phyloP scores from a whole-genome alignment of 2,113 vertebrate genomes.

The Forbesichthys agassizii region DNA sequence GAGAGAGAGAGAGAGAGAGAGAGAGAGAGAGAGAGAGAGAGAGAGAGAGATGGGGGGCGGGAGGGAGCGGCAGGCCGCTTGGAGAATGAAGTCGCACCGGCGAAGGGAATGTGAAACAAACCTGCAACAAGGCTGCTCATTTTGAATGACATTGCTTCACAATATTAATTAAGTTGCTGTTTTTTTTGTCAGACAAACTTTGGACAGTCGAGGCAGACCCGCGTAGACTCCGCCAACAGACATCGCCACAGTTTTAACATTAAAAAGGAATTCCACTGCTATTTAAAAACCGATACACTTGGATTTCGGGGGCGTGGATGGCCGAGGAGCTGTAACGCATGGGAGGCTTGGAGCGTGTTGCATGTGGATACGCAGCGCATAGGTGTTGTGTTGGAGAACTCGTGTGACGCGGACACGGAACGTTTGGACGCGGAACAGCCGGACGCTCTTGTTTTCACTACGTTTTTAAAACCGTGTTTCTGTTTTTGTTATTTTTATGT shows the following conservation, averaged over 20 bases:
- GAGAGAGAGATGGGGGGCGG: conserved; percentile 21
- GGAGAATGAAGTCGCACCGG: conserved; percentile 35
- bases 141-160: conserved; percentile 4
- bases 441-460: conserved; percentile 7
- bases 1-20: too few relatives aligned
- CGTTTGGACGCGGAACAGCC: conserved; percentile 25
- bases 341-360: conserved; percentile 40
- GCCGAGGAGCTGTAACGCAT: conserved; percentile 41
- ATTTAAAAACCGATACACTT: conserved; percentile 61
- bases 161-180: not conserved
- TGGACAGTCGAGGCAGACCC: conserved; percentile 25
- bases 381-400: conserved; percentile 51
- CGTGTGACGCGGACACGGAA: conserved; percentile 31
- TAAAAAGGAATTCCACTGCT: conserved; percentile 42
- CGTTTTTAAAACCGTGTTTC: conserved; percentile 2
- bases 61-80: not conserved
- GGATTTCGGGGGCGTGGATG: conserved; percentile 71
- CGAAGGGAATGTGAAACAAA: conserved; percentile 35
- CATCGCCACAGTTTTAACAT: conserved; percentile 54
- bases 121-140: conserved; percentile 19
- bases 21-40: too few relatives aligned
- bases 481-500: conserved; percentile 4
- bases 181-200: conserved; percentile 36
- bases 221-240: conserved; percentile 20
- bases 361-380: conserved; percentile 48